phyloP scores from a whole-genome alignment of 2,888 invertebrate species.

The Rhodophaea formosa region DNA sequence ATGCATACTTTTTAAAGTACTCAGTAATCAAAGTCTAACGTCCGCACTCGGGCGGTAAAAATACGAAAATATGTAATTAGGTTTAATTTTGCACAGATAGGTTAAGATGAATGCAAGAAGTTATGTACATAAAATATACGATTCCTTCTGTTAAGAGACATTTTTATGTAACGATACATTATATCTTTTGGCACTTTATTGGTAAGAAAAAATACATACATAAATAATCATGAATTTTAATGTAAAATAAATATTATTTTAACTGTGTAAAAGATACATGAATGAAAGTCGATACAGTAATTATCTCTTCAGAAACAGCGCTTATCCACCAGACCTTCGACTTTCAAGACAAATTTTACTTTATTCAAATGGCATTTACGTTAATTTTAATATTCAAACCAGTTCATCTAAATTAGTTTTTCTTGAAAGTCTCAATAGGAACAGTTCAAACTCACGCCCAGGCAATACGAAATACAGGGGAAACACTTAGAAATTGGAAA shows the following conservation, averaged over 20 bases:
- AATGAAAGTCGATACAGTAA: constrained; percentile 26
- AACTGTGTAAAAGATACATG: constrained; percentile 29
- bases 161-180: too few species aligned
- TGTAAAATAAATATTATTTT: constrained; percentile 26
- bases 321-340: constrained; percentile 21
- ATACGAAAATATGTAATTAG: neutral
- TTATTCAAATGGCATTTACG: neutral
- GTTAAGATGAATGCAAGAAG: too few species aligned
- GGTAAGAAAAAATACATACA: too few species aligned
- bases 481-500: constrained; percentile 24
- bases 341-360: constrained; percentile 33
- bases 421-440: constrained; percentile 36
- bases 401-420: constrained; percentile 17
- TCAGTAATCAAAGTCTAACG: constrained; percentile 37
- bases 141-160: too few species aligned
- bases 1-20: neutral
- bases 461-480: constrained; percentile 26
- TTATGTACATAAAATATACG: too few species aligned
- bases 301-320: constrained; percentile 10
- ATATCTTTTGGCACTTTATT: too few species aligned
- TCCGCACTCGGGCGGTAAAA: constrained; percentile 51
- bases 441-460: constrained; percentile 28
- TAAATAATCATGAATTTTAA: too few species aligned
- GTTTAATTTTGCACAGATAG: too few species aligned
- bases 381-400: neutral